These are phyloP conservation scores for Parus major DNA, from an alignment of 2,113 vertebrate species.

Conservation along the genomic window DNA sequence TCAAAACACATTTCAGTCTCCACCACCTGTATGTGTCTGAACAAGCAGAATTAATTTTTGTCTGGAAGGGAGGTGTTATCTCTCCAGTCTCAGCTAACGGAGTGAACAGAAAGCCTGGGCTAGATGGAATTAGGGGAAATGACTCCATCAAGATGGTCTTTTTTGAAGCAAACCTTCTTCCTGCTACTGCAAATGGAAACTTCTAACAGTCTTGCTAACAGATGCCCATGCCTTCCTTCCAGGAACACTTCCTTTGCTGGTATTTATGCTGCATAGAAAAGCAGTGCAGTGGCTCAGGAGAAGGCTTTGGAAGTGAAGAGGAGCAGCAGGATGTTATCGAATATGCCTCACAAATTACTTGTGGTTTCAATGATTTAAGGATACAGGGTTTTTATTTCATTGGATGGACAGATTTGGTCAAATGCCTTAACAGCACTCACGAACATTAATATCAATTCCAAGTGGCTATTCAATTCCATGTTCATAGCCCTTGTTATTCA, in stretches of 20 bases:
- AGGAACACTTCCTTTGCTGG: not conserved
- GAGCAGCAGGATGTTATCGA: not conserved
- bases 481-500: conserved; percentile 50
- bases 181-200: not conserved
- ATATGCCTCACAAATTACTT: not conserved
- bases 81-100: not conserved
- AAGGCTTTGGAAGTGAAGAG: not conserved
- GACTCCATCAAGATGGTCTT: not conserved
- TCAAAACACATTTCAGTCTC: not conserved
- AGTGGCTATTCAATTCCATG: conserved; percentile 28
- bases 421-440: not conserved
- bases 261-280: not conserved
- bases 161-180: not conserved
- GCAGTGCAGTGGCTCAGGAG: not conserved
- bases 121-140: not conserved
- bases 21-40: not conserved
- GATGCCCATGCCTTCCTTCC: not conserved
- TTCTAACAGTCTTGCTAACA: not conserved
- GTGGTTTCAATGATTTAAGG: conserved; percentile 18
- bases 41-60: not conserved
- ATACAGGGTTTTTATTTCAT: not conserved
- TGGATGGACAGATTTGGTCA: conserved; percentile 26
- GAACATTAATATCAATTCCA: not conserved
- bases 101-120: not conserved
- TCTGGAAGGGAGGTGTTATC: not conserved